phyloP scores from a whole-genome alignment of 1,140 invertebrate species.

The Spodoptera litura region DNA sequence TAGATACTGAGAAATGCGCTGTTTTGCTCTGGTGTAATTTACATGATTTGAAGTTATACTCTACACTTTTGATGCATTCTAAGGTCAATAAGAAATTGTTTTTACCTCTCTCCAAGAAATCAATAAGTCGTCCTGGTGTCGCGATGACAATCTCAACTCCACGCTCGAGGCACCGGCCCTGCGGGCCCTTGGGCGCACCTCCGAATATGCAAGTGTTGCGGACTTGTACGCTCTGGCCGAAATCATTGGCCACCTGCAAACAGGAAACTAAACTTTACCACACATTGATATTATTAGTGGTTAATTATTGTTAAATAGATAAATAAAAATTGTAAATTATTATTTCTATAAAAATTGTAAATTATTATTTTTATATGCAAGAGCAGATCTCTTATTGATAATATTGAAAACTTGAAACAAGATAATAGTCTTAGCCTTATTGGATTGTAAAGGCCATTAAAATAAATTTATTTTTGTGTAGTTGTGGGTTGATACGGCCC shows the following conservation, averaged over 20 bases:
- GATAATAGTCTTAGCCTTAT: neutral
- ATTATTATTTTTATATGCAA: neutral
- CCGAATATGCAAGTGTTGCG: slow-evolving; percentile 96
- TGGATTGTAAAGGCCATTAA: neutral
- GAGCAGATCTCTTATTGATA: slow-evolving; percentile 8
- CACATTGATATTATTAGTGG: neutral
- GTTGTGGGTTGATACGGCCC: too few species aligned
- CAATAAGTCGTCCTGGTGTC: slow-evolving; percentile 95
- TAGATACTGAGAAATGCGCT: too few species aligned
- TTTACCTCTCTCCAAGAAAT: slow-evolving; percentile 92
- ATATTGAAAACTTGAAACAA: neutral
- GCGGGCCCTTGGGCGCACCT: slow-evolving; percentile 94
- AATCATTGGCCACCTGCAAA: slow-evolving; percentile 93
- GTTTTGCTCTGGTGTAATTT: too few species aligned
- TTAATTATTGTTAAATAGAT: neutral
- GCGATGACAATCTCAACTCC: slow-evolving; percentile 94
- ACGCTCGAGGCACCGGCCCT: slow-evolving; percentile 92
- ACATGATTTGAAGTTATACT: too few species aligned
- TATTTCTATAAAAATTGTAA: neutral
- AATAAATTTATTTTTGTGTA: neutral
- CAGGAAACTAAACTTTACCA: neutral
- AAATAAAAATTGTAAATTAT: neutral
- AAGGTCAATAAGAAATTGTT: neutral
- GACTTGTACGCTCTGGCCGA: slow-evolving; percentile 91
- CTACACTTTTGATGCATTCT: too few species aligned